Evolutionary conservation across 2,888 invertebrate genomes (phyloP), one percentile per base, ranked within the genome.

Genomic region (Drosophila quasianomalipes): DNA sequence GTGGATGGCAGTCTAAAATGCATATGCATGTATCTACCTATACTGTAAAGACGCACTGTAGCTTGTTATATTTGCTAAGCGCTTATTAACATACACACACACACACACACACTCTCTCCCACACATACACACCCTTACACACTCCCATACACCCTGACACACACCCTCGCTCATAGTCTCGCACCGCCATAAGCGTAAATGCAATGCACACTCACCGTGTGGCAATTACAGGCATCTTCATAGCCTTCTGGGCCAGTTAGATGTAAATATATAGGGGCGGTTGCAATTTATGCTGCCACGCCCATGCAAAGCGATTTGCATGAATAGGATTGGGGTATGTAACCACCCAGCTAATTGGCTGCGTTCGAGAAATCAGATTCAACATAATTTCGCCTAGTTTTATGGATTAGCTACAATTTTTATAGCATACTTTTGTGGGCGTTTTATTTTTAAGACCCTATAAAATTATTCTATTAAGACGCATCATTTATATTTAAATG

Each of bases 41-140:
- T 74, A 60, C 64, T 61, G 60, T 52, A 35, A 52, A 14, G 51
- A 37, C 47, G 51, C 59, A 26, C 51, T 75, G 59, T 61, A 80
- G 81, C 83, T 90, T 90, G 90, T 90, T 90, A 80, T 85, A 90
- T 85, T 85, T 85, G 77, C 86, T 76, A 89, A 89, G 80, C 69
- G 83, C 83, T 88, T 83, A 76, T 78, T 65, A 37, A 57, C 72
- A 65, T 51, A 70, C 57, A 64, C 51, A 39, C 51, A 59, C 35
- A 49, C 41, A 28, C 53, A 22, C 30, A 62, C 41, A 39, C 53
- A 52, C 35, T 30, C 53, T 59, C 12, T 28, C 16, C 41, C 52
- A 37, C n/a, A 59, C 41, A 49, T 53, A 54, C 39, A 22, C 55
- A 61, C 30, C 44, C 16, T 22, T 22, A 30, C 6, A 6, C 41